Conservation (phyloP, 92 coral and sea anemone species). For the Siderastrea siderea region DNA sequence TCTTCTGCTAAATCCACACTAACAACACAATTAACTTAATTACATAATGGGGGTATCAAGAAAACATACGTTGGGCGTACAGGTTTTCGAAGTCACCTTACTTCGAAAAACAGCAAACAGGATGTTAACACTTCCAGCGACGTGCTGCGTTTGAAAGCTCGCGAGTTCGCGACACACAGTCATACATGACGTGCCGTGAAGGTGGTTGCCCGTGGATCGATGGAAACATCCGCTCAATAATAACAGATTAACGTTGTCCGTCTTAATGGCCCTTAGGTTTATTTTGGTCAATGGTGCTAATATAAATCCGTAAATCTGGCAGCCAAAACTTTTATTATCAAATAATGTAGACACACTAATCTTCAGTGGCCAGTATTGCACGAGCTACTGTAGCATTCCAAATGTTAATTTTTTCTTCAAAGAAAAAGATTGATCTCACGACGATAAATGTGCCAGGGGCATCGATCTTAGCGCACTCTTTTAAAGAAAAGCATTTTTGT, state of each 20-base stretch:
- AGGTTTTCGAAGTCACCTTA: conserved; percentile 11
- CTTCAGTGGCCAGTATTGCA: not conserved
- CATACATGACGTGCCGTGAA: conserved; percentile 2
- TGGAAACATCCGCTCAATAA: conserved; percentile 42
- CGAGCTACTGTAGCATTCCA: not conserved
- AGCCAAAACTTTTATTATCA: not conserved
- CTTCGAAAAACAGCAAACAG: not conserved
- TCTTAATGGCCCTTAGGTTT: conserved; percentile 24
- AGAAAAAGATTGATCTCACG: not conserved
- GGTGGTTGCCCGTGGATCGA: conserved; percentile 21
- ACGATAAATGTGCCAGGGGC: not conserved
- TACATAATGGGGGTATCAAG: conserved; percentile 17
- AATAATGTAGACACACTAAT: conserved; percentile 10
- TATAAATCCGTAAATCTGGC: conserved; percentile 18
- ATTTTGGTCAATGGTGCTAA: conserved; percentile 26
- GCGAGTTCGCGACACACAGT: conserved; percentile 19
- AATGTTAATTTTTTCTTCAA: not conserved
- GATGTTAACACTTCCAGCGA: not conserved
- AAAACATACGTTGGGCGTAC: conserved; percentile 2
- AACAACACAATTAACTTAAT: conserved; percentile 55
- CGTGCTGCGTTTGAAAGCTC: not conserved
- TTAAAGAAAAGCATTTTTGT: not conserved
- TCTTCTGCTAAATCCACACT: conserved; percentile 2
- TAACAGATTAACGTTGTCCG: conserved; percentile 22
- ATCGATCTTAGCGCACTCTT: not conserved